phyloP scores from a whole-genome alignment of 2,797 vertebrate genomes.

The Centropyge bicolor region DNA sequence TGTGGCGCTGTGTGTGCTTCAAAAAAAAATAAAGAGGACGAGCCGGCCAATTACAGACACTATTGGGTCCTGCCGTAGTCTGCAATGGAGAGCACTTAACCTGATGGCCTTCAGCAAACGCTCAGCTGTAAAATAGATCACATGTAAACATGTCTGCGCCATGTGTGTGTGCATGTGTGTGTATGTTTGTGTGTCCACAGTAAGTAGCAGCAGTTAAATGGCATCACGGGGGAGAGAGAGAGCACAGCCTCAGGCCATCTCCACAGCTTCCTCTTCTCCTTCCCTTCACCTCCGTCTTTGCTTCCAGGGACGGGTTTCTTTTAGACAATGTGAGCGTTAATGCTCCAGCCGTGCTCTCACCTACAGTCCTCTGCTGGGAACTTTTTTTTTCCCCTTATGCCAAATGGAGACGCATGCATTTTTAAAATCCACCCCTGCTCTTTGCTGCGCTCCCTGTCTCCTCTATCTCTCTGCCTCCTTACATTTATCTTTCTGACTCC shows the following conservation, averaged over 20 bases:
- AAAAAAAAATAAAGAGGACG: not conserved
- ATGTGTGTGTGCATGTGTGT: slow-evolving; percentile 2
- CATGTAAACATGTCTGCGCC: slow-evolving; percentile 57
- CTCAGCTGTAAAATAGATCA: slow-evolving; percentile 51
- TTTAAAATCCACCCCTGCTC: slow-evolving; percentile 58
- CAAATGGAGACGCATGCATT: slow-evolving; percentile 74
- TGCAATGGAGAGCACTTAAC: slow-evolving; percentile 63
- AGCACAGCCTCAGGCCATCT: slow-evolving; percentile 45
- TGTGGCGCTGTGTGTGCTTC: not conserved
- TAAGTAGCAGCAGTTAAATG: slow-evolving; percentile 64
- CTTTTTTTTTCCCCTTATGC: slow-evolving; percentile 13
- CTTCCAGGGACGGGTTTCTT: slow-evolving; percentile 22
- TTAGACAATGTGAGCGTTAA: slow-evolving; percentile 24
- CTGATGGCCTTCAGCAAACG: slow-evolving; percentile 60
- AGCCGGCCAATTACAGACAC: slow-evolving; percentile 40
- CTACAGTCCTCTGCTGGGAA: slow-evolving; percentile 46
- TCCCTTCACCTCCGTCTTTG: not conserved
- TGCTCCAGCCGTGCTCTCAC: slow-evolving; percentile 38
- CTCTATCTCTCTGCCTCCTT: slow-evolving; percentile 30
- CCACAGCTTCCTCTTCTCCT: slow-evolving; percentile 20
- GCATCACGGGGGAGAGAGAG: slow-evolving; percentile 44
- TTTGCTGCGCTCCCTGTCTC: slow-evolving; percentile 18
- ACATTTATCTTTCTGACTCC: slow-evolving; percentile 21
- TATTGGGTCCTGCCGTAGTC: slow-evolving; percentile 12
- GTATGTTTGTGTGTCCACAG: slow-evolving; percentile 25